A percentile compares a stretch with the other conserved stretches of the same genome.
Evolutionary conservation across 2,888 invertebrate genomes (phyloP).

Genomic region (Candidula unifasciata): DNA sequence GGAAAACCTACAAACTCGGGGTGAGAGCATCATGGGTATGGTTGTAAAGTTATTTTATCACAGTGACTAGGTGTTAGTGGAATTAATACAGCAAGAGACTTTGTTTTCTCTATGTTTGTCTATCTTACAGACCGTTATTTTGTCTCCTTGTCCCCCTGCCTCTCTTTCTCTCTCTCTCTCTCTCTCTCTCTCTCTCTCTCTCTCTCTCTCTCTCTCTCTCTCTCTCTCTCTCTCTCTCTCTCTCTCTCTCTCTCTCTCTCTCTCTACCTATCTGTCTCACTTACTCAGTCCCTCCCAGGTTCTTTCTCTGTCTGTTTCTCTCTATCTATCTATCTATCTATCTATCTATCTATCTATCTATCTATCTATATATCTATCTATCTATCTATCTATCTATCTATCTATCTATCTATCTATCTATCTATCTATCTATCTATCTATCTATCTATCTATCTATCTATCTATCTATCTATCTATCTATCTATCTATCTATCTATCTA

Average conservation of each 20-base stretch:
- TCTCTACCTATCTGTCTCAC: neutral
- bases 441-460: neutral
- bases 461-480: neutral
- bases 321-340: slow-evolving; percentile 3
- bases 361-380: too few relatives aligned
- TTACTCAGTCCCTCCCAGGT: too few relatives aligned
- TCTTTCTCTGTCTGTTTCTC: neutral
- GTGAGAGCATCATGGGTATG: too few relatives aligned
- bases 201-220: slow-evolving; percentile 52
- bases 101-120: neutral
- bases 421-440: neutral
- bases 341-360: slow-evolving; percentile 31
- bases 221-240: slow-evolving; percentile 54
- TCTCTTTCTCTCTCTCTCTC: neutral
- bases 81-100: too few relatives aligned
- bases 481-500: too few relatives aligned
- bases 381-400: slow-evolving; percentile 51
- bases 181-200: slow-evolving; percentile 51
- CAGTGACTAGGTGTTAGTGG: too few relatives aligned
- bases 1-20: neutral
- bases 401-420: neutral
- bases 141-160: neutral
- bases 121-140: neutral
- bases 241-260: neutral
- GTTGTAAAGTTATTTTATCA: too few relatives aligned